Conservation (phyloP, 1,140 invertebrate genomes). For the Drosophila tropicalis region DNA sequence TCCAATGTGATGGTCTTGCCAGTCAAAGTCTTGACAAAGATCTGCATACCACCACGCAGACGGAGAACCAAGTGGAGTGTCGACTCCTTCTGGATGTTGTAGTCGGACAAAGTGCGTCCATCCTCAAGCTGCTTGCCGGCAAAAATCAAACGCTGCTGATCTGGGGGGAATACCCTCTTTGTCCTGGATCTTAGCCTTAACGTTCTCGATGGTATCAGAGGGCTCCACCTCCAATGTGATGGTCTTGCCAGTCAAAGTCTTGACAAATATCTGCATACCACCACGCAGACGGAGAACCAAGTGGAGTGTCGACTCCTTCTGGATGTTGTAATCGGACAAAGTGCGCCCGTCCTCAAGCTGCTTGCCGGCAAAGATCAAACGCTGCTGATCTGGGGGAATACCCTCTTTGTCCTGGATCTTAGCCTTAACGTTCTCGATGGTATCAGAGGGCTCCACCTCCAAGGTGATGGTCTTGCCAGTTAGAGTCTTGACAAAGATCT, state of each 20-base stretch:
- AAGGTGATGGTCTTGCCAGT: constrained; percentile 86
- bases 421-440: constrained; percentile 42
- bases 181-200: constrained; percentile 91
- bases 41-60: constrained; percentile 1
- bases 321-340: constrained; percentile 85
- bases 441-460: constrained; percentile 40
- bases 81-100: neutral
- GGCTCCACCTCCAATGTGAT: constrained; percentile 92
- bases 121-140: constrained; percentile 92
- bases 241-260: constrained; percentile 92
- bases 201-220: constrained; percentile 92
- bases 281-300: constrained; percentile 89
- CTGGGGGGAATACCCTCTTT: constrained; percentile 89
- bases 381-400: constrained; percentile 48
- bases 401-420: constrained; percentile 89
- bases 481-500: constrained; percentile 87
- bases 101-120: constrained; percentile 90
- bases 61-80: neutral
- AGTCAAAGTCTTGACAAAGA: constrained; percentile 2
- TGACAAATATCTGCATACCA: constrained; percentile 92
- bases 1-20: neutral
- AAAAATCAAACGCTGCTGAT: constrained; percentile 90
- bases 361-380: constrained; percentile 47
- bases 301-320: constrained; percentile 92
- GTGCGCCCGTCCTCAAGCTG: constrained; percentile 43